These are phyloP conservation scores for Stichodactyla helianthus DNA, from an alignment of 64 coral and sea anemone genomes.

Conservation along the genomic window DNA sequence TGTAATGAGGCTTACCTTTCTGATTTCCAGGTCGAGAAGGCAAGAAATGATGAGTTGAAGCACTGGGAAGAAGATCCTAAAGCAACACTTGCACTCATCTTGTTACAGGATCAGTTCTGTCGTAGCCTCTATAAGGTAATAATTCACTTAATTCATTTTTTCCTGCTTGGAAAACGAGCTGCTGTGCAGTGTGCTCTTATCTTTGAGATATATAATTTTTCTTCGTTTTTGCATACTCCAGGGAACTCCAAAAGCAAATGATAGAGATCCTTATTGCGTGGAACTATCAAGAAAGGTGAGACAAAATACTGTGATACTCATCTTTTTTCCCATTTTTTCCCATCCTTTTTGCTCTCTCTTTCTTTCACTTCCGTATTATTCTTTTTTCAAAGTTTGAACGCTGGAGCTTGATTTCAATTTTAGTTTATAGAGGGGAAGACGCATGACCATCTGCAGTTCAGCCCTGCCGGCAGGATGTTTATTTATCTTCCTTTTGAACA, in stretches of 20 bases:
- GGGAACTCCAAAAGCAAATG: constrained; percentile 13
- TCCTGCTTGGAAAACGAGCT: no score
- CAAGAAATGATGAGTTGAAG: constrained; percentile 62
- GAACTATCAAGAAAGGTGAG: background rate
- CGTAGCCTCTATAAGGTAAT: constrained; percentile 58
- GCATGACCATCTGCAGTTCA: constrained; percentile 41
- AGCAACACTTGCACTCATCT: constrained; percentile 58
- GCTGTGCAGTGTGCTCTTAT: no score
- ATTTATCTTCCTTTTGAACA: constrained; percentile 76
- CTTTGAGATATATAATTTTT: background rate
- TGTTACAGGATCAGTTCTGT: constrained; percentile 79
- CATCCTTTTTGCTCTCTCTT: background rate
- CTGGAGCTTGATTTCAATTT: background rate
- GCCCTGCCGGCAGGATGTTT: constrained; percentile 46
- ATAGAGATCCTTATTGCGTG: constrained; percentile 22
- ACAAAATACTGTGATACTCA: background rate
- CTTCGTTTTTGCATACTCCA: background rate
- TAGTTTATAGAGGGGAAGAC: constrained; percentile 55
- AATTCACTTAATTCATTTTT: background rate
- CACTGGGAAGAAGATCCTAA: constrained; percentile 71
- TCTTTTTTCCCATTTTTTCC: background rate
- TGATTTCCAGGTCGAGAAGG: constrained; percentile 62
- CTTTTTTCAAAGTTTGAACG: no score
- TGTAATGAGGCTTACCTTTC: background rate
- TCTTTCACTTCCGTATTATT: background rate